These are phyloP conservation scores for Peromyscus polionotus DNA, from an alignment of 2,113 vertebrate genomes.

Conservation along the genomic window DNA sequence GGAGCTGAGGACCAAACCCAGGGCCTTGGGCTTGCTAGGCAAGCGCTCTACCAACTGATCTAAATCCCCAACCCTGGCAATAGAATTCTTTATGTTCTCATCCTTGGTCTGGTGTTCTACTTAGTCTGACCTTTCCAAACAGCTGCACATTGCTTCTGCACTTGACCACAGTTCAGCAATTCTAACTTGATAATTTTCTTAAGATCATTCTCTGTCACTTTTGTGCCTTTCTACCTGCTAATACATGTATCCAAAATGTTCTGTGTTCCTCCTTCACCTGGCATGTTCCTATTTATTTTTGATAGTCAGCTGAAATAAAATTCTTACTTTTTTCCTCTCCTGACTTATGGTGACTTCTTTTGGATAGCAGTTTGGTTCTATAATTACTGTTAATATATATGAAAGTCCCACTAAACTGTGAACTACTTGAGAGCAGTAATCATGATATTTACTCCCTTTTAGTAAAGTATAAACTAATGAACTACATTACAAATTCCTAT, in stretches of 20 bases:
- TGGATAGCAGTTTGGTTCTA: neutral
- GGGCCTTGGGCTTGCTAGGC: too few relatives aligned
- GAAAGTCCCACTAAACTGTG: conserved; percentile 5
- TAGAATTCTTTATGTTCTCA: conserved; percentile 27
- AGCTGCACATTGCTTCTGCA: neutral
- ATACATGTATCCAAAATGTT: neutral
- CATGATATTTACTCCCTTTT: neutral
- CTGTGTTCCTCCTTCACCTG: neutral
- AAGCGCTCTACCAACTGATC: too few relatives aligned
- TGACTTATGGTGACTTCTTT: neutral
- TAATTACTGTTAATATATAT: conserved; percentile 12
- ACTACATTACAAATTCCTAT: neutral
- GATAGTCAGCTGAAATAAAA: neutral
- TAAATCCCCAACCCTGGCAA: too few relatives aligned
- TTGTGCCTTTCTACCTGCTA: neutral
- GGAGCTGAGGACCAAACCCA: too few relatives aligned
- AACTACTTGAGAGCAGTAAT: neutral
- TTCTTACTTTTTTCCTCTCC: neutral
- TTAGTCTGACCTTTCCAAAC: neutral
- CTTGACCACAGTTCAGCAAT: neutral
- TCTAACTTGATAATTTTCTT: neutral
- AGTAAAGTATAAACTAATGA: neutral
- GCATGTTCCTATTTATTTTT: conserved; percentile 17
- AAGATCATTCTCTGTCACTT: neutral
- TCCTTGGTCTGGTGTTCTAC: neutral